Evolutionary conservation across 2,888 invertebrate genomes (phyloP), one percentile per base, ranked within the genome.

Genomic region (Cerastis leucographa): DNA sequence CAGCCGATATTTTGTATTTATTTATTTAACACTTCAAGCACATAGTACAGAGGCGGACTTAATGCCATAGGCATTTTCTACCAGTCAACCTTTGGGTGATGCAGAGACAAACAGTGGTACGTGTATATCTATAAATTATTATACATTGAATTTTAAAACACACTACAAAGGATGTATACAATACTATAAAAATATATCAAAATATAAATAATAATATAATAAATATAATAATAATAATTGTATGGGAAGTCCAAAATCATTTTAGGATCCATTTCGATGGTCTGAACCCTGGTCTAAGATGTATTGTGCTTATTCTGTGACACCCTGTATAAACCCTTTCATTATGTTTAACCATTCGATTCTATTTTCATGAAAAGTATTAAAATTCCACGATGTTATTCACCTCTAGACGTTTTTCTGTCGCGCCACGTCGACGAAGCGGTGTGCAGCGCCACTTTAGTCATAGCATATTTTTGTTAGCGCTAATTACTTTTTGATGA

Each of bases 401-500:
- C 74, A 82, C 80, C 80, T 83, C 61, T 59, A 76, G 78, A 74
- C 71, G 67, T 73, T 83, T 77, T 71, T 72, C 62, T 74, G 76
- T 77, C 70, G 56, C 71, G 62, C 76, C 71, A 71, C 66, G 67
- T 73, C 66, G 25, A 22, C 46, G 42, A 65, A 64, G 80, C 85
- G 85, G 81, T 82, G 87, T 85, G 85, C 82, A 85, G 79, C 89
- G 87, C 85, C 87, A 80, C 84, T 89, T 91, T 90, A 90, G 89
- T 92, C 91, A 92, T 85, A 85, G 88, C 88, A 87, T 93, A 93
- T 93, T 93, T 92, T 89, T 89, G 92, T 85, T 86, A 85, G 85
- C 90, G 90, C 93, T 95, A 94, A 95, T 94, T 93, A 93, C 92
- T 93, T 94, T 95, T 93, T 95, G 95, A 95, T 93, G 95, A 94